Conservation (phyloP, 1,140 invertebrate species). For the Periplaneta americana region DNA sequence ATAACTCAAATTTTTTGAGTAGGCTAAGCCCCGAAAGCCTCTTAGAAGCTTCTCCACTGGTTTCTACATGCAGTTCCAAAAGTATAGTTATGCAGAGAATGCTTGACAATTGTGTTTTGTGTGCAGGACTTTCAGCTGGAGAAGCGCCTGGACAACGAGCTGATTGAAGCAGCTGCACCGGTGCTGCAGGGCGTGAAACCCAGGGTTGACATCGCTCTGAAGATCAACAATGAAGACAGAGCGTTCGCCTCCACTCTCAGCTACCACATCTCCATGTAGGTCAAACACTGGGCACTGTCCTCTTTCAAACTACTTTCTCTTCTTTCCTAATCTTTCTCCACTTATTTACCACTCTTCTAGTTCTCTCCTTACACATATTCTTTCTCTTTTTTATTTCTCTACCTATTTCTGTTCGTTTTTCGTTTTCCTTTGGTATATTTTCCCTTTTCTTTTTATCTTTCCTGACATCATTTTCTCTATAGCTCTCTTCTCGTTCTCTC, state of each 20-base stretch:
- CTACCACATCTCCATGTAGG: constrained; percentile 88
- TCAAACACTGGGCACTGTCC: too few species aligned
- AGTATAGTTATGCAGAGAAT: background rate
- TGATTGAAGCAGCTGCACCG: constrained; percentile 68
- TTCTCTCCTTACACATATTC: too few species aligned
- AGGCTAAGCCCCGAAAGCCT: too few species aligned
- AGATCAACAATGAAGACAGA: constrained; percentile 86
- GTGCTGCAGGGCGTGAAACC: constrained; percentile 68
- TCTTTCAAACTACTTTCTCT: too few species aligned
- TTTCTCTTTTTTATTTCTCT: background rate
- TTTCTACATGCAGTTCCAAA: constrained; percentile 3
- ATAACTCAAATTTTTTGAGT: too few species aligned
- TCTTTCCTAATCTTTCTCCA: too few species aligned
- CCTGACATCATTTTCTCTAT: background rate
- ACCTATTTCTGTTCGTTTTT: background rate
- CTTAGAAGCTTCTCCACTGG: too few species aligned
- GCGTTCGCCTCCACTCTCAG: constrained; percentile 92
- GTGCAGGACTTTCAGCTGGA: constrained; percentile 86
- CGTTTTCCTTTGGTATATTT: background rate
- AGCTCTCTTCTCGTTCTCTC: too few species aligned
- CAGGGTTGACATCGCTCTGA: constrained; percentile 67
- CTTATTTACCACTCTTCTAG: too few species aligned
- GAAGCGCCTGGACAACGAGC: constrained; percentile 77
- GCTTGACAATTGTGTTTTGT: background rate
- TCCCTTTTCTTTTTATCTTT: too few species aligned